Evolutionary conservation across 2,888 invertebrate species (phyloP).

Genomic region (Ophraella communa): DNA sequence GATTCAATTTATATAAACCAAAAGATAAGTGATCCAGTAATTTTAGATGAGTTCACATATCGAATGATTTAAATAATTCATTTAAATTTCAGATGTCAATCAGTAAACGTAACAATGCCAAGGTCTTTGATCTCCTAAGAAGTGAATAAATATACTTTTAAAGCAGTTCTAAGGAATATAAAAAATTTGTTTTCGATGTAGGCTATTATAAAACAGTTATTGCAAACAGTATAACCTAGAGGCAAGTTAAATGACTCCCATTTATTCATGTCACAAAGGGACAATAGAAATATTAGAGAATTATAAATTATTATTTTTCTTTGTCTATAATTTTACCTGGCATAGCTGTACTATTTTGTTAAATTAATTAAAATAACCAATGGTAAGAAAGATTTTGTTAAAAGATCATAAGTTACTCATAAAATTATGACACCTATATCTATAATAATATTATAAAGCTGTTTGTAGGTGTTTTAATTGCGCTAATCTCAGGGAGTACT

Average conservation of each 20-base stretch:
- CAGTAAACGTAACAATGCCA: not conserved
- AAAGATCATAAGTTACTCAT: no score
- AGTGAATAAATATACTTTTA: not conserved
- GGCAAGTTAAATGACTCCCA: not conserved
- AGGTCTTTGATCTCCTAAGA: conserved; percentile 1
- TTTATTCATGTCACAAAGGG: no score
- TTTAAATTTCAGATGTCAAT: not conserved
- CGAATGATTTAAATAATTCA: not conserved
- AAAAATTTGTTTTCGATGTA: not conserved
- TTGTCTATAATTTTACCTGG: no score
- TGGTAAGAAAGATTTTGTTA: no score
- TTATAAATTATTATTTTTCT: no score
- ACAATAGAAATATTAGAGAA: not conserved
- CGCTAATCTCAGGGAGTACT: no score
- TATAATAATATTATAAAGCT: no score
- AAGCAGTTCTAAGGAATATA: not conserved
- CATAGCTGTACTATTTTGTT: no score
- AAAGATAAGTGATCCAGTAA: not conserved
- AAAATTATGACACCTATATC: no score
- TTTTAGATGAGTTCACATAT: not conserved
- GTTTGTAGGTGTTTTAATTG: no score
- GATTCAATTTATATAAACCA: not conserved
- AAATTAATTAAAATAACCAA: no score
- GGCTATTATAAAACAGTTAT: not conserved
- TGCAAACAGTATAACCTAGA: not conserved